These are phyloP conservation scores for Myotis pilosus DNA, from an alignment of 2,797 vertebrate genomes.

Conservation along the genomic window DNA sequence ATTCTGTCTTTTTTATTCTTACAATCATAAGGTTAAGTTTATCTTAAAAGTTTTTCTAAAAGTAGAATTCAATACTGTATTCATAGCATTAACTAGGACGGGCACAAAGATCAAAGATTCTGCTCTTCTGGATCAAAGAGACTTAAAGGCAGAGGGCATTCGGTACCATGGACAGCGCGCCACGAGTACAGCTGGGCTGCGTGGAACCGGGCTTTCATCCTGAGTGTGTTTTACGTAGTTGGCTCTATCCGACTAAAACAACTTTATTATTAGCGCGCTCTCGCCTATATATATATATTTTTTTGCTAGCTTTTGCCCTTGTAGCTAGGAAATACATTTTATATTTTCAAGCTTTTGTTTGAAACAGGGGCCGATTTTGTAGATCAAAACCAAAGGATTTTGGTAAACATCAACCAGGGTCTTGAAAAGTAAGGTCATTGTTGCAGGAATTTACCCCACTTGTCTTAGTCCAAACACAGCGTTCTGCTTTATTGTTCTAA, in stretches of 20 bases:
- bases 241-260: neutral
- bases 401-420: neutral
- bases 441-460: neutral
- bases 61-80: neutral
- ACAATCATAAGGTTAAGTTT: neutral
- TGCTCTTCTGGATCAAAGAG: neutral
- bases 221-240: neutral
- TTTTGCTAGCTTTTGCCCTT: neutral
- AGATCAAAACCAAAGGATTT: neutral
- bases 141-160: neutral
- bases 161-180: constrained; percentile 39
- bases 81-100: neutral
- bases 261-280: neutral
- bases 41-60: neutral
- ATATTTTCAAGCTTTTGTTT: constrained; percentile 37
- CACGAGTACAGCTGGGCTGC: accelerated
- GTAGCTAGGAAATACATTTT: neutral
- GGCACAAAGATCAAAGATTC: neutral
- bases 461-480: neutral
- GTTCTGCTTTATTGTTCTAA: neutral
- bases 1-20: neutral
- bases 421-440: neutral
- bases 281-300: neutral
- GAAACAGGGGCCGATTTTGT: neutral
- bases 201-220: neutral